Evolutionary conservation across 2,797 vertebrate species (phyloP).

Genomic region (Gorsachius magnificus): DNA sequence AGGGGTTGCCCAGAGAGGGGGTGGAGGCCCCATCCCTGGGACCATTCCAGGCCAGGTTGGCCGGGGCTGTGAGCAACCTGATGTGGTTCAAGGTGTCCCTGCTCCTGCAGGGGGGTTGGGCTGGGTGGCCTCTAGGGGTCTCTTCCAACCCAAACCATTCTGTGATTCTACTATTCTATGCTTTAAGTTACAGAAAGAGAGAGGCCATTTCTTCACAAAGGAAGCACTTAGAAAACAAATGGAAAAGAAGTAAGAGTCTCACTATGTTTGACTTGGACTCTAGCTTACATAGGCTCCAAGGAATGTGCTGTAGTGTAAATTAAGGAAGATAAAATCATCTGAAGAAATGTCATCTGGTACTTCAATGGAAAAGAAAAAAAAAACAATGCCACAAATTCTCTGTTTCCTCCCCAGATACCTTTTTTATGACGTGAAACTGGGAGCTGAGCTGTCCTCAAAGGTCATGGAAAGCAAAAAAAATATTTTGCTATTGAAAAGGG

Average conservation of each 20-base stretch:
- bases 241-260: background rate
- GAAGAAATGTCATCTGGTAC: background rate
- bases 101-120: too few relatives aligned
- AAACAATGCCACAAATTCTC: background rate
- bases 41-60: too few relatives aligned
- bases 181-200: background rate
- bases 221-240: background rate
- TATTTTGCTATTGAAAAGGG: conserved; percentile 4
- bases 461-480: background rate
- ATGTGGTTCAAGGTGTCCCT: too few relatives aligned
- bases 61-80: too few relatives aligned
- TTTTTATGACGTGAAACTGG: background rate
- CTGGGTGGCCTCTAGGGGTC: too few relatives aligned
- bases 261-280: background rate
- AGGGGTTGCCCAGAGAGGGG: too few relatives aligned
- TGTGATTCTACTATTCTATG: too few relatives aligned
- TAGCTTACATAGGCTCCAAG: background rate
- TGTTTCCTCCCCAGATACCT: background rate
- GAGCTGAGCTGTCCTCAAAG: background rate
- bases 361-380: background rate
- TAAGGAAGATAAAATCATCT: background rate
- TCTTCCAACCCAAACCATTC: too few relatives aligned
- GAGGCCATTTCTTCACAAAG: background rate
- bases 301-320: background rate
- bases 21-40: too few relatives aligned